Evolutionary conservation across 2,888 invertebrate genomes (phyloP).

Genomic region (Caenorhabditis panamensis): DNA sequence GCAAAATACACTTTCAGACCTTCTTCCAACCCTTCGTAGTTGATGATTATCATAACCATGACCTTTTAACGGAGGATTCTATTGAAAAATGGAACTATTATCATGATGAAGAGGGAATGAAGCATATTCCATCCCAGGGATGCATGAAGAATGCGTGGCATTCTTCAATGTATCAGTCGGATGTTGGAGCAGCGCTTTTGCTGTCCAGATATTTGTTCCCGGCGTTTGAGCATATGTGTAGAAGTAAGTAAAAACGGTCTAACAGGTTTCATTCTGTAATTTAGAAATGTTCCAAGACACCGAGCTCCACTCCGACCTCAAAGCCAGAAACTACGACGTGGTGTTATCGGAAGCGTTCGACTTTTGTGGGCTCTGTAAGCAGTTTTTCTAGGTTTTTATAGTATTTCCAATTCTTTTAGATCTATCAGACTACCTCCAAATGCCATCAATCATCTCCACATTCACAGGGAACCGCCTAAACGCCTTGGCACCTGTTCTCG

Average conservation of each 20-base stretch:
- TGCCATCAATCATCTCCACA: constrained; percentile 29
- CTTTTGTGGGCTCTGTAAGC: constrained; percentile 55
- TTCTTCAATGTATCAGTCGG: background rate
- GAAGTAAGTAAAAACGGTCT: no score
- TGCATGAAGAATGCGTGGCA: constrained; percentile 33
- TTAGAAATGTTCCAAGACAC: constrained; percentile 55
- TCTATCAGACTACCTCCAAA: constrained; percentile 42
- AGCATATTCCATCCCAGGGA: background rate
- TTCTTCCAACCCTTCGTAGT: constrained; percentile 50
- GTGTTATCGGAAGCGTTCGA: constrained; percentile 55
- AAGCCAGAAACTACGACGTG: constrained; percentile 34
- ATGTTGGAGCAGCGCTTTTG: no score
- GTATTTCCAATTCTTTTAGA: constrained; percentile 23
- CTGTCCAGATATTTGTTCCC: constrained; percentile 13
- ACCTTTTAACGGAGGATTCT: constrained; percentile 22
- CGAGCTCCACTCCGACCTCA: constrained; percentile 32
- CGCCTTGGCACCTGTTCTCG: constrained; percentile 26
- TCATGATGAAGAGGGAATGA: constrained; percentile 42
- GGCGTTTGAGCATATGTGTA: constrained; percentile 47
- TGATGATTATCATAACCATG: constrained; percentile 32
- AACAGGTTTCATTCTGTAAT: no score
- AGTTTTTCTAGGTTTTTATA: background rate
- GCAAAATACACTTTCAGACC: constrained; percentile 20
- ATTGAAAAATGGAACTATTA: constrained; percentile 32
- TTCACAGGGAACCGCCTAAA: constrained; percentile 46